These are phyloP conservation scores for Drosophila neocordata DNA, from an alignment of 1,140 invertebrate species.

Conservation along the genomic window DNA sequence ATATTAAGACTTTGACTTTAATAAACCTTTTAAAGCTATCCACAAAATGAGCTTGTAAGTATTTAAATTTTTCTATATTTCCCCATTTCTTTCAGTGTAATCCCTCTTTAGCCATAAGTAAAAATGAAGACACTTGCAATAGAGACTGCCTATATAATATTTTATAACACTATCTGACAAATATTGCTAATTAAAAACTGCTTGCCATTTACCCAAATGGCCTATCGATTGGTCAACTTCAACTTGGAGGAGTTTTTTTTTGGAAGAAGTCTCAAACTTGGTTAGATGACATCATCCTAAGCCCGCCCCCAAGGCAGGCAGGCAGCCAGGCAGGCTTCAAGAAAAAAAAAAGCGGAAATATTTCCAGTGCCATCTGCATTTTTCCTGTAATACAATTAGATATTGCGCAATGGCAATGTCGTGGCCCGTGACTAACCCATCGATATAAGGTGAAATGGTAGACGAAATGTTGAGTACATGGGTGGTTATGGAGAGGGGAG, in stretches of 20 bases:
- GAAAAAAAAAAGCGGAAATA: conserved; percentile 49
- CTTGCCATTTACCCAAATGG: conserved; percentile 30
- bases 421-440: conserved; percentile 51
- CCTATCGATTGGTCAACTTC: conserved; percentile 31
- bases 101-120: conserved; percentile 25
- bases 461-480: no score
- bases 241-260: not conserved
- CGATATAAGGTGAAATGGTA: conserved; percentile 39
- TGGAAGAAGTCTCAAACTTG: not conserved
- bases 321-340: not conserved
- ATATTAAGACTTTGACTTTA: no score
- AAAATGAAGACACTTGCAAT: conserved; percentile 65
- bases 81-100: conserved; percentile 46
- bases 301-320: no score
- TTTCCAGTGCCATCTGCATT: conserved; percentile 55
- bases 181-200: conserved; percentile 71
- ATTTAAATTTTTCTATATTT: no score
- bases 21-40: no score
- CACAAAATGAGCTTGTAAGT: no score
- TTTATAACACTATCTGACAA: conserved; percentile 62
- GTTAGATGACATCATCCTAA: not conserved
- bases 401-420: conserved; percentile 58
- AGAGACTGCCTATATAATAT: conserved; percentile 50
- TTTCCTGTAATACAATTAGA: conserved; percentile 65
- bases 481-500: not conserved